Evolutionary conservation across 2,113 vertebrate genomes (phyloP), one percentile per base, ranked within the genome.

Genomic region (Gnathonemus longibarbis): DNA sequence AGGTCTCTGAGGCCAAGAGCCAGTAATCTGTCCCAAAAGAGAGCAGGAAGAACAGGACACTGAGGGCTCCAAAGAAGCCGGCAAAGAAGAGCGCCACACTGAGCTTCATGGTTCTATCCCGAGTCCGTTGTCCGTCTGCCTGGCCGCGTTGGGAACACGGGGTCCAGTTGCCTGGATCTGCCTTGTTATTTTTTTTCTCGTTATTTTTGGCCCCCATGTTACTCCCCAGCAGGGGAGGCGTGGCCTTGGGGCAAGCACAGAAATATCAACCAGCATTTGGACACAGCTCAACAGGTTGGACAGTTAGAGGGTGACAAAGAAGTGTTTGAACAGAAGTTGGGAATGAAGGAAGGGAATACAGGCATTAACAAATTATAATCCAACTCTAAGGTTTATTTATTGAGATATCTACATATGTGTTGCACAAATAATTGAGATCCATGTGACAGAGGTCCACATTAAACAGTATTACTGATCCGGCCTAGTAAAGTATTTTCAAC

Each of bases 21-120:
- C 98, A 99, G 91, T 99, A 99, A 94, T 99, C 98, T 0, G 98
- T 98, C 95, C 98, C 98, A 95, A 99, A 99, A 0, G 98, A 97
- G 90, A 99, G 94, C 89, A 99, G 93, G 94, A 97, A 97, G 66
- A 98, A 96, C 53, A 98, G 95, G 90, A 97, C 95, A 0, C 97
- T 98, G 89, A 99, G 91, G 56, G 97, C 97, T 35, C 97, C 98
- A 74, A 99, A 99, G 56, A 99, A 94, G 70, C 98, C 98, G 19
- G 97, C 98, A 90, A 99, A 99, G 94, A 98, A 99, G 93, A 98
- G 94, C 0, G 96, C 97, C 84, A 99, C 95, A 0, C 95, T 98
- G 9, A 98, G 94, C 95, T 97, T 98, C 98, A 99, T 99, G 93
- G 91, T 53, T 31, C 9, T 74, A 86, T 86, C 58, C 77, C 49